Evolutionary conservation across 2,113 vertebrate genomes (phyloP), one percentile per base, ranked within the genome.

Genomic region (Jacana jacana): DNA sequence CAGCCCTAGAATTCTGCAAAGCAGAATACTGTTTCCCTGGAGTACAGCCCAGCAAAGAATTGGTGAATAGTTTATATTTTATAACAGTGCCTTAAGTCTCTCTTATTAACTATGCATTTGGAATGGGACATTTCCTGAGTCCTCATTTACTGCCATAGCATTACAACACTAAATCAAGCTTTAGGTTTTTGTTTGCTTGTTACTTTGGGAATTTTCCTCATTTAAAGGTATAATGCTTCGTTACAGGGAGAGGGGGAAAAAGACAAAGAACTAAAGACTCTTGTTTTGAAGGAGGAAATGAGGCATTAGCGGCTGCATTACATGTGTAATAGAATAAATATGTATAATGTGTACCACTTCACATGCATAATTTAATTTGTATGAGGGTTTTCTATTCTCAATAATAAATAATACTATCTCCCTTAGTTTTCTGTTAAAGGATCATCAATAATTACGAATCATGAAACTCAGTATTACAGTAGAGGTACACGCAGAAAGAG

Each of bases 61-160:
- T 84, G 92, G 92, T 92, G 91, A 93, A 92, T 44, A 95, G 90
- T 86, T 95, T 94, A 71, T 96, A 23, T 73, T 89, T 96, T 88
- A 65, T 35, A 94, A 87, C 49, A 81, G 61, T 39, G 55, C 52
- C 23, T 95, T 79, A 88, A 89, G 54, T 72, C 83, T 90, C 73
- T 93, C 86, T 81, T 96, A 85, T 82, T 95, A 89, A 57, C 80
- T 89, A 39, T 81, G 19, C 19, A 30, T 84, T 92, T 94, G 90
- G 88, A 95, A 84, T 75, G 76, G 57, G 40, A 94, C 60, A 33
- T 93, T 97, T 97, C 96, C 93, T 95, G 89, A 95, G 40, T 88
- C 79, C 20, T 91, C 87, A 63, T 82, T 93, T 96, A 91, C 71
- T 94, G 88, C 88, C 63, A 35, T 28, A 80, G 30, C 63, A 82